Conservation (phyloP, 1,140 invertebrate genomes). For the Monochamus saltuarius region DNA sequence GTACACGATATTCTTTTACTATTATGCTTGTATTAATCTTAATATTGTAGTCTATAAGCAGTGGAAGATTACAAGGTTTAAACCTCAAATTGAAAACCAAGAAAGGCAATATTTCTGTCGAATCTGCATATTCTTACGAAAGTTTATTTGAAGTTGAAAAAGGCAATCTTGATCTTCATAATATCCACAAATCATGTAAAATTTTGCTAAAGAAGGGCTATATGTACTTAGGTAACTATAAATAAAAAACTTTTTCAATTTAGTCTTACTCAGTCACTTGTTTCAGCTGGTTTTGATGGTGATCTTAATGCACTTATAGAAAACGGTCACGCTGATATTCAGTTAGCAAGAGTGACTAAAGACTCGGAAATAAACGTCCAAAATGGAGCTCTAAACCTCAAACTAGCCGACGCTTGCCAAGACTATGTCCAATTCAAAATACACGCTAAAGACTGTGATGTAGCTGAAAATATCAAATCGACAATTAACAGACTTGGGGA, state of each 20-base stretch:
- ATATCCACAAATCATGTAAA: conserved; percentile 36
- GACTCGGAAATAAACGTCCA: conserved; percentile 30
- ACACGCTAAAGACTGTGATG: conserved; percentile 12
- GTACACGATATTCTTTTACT: background rate
- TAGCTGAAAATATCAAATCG: conserved; percentile 19
- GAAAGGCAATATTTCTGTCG: conserved; percentile 31
- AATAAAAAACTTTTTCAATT: conserved; percentile 4
- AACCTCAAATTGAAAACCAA: conserved; percentile 24
- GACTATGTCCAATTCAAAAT: conserved; percentile 32
- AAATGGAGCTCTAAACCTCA: conserved; percentile 27
- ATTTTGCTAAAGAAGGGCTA: conserved; percentile 33
- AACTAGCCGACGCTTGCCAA: conserved; percentile 34
- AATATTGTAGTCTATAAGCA: conserved; percentile 32
- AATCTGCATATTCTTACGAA: conserved; percentile 37
- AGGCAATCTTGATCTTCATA: conserved; percentile 34
- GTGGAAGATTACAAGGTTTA: conserved; percentile 32
- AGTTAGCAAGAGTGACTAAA: conserved; percentile 31
- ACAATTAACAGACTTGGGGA: conserved; percentile 17
- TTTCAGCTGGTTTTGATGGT: conserved; percentile 41
- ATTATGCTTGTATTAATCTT: background rate
- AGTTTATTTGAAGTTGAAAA: conserved; percentile 30
- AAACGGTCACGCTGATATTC: conserved; percentile 35
- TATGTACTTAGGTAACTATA: conserved; percentile 30
- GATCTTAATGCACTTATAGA: conserved; percentile 22
- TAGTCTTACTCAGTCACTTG: background rate